These are phyloP conservation scores for Acrossocheilus wenchowensis DNA, from an alignment of 2,797 vertebrate species.

Conservation along the genomic window DNA sequence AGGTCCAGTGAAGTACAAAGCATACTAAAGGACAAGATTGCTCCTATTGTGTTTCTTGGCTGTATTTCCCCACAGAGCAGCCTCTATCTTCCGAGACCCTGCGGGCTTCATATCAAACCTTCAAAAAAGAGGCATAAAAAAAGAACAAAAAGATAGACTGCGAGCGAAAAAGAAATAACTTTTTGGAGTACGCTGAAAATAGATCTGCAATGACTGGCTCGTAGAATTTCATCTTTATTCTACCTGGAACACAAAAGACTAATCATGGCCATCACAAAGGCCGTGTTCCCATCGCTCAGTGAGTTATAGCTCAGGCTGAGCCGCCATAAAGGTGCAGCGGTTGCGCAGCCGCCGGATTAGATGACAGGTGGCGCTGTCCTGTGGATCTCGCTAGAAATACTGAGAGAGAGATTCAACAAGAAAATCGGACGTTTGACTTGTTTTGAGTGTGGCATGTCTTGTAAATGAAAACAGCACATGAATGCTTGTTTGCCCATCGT, in stretches of 20 bases:
- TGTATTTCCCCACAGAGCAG: constrained; percentile 80
- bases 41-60: constrained; percentile 69
- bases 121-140: constrained; percentile 68
- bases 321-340: constrained; percentile 70
- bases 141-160: constrained; percentile 29
- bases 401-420: not conserved
- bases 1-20: constrained; percentile 78
- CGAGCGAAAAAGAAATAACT: constrained; percentile 68
- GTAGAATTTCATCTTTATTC: constrained; percentile 83
- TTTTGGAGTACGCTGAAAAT: constrained; percentile 77
- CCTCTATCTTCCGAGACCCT: constrained; percentile 70
- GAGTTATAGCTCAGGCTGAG: constrained; percentile 72
- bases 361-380: constrained; percentile 12
- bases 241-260: constrained; percentile 83
- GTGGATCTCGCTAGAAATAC: not conserved
- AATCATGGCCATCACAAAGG: constrained; percentile 82
- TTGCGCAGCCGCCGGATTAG: constrained; percentile 62
- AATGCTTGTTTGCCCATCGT: not conserved
- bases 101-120: constrained; percentile 77
- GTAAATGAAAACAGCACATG: not conserved
- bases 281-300: constrained; percentile 69
- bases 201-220: constrained; percentile 79
- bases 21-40: constrained; percentile 80
- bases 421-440: not conserved
- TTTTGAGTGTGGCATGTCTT: not conserved